Conservation (phyloP, 2,888 invertebrate species). For the Drosophila robusta region DNA sequence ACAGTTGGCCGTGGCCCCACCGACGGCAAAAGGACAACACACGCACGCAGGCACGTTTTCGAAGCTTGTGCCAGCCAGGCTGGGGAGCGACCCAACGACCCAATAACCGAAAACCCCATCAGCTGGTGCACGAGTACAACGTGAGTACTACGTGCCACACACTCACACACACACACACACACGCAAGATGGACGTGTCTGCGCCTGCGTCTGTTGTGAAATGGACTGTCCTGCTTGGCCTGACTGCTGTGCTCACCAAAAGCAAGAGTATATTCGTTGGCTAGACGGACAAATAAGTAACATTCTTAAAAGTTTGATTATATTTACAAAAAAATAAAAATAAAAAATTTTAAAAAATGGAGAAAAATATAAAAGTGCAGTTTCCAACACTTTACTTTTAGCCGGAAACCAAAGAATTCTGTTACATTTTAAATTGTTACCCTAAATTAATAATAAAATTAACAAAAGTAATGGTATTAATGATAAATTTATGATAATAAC, state of each 20-base stretch:
- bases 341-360: too few relatives aligned
- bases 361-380: too few relatives aligned
- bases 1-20: constrained; percentile 51
- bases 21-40: constrained; percentile 3
- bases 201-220: constrained; percentile 72
- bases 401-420: too few relatives aligned
- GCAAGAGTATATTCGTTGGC: constrained; percentile 1
- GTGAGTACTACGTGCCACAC: constrained; percentile 42
- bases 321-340: too few relatives aligned
- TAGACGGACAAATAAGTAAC: too few relatives aligned
- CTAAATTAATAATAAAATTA: too few relatives aligned
- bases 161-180: constrained; percentile 21
- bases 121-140: constrained; percentile 38
- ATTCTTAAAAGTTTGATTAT: too few relatives aligned
- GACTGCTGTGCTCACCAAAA: background rate
- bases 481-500: too few relatives aligned
- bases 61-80: background rate
- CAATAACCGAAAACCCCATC: constrained; percentile 35
- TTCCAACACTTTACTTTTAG: too few relatives aligned
- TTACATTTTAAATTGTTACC: too few relatives aligned
- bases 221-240: constrained; percentile 51
- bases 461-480: too few relatives aligned
- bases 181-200: constrained; percentile 61
- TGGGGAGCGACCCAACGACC: constrained; percentile 49
- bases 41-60: background rate